Evolutionary conservation across 2,888 invertebrate genomes (phyloP).

Genomic region (Xestia xanthographa): DNA sequence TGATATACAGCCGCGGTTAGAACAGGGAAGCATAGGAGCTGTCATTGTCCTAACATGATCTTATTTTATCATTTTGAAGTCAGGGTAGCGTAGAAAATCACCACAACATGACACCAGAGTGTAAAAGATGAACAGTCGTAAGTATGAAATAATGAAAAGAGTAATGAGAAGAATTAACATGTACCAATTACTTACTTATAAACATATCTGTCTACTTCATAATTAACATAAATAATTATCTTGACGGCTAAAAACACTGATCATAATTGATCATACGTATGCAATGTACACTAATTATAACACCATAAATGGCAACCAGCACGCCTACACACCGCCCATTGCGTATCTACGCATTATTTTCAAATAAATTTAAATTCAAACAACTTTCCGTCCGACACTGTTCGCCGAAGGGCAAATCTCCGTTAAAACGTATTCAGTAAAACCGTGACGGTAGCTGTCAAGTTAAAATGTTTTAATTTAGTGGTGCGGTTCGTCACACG

Average conservation of each 20-base stretch:
- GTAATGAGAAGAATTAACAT: neutral
- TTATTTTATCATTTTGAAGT: neutral
- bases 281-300: conserved; percentile 54
- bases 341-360: conserved; percentile 60
- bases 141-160: neutral
- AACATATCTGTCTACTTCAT: neutral
- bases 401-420: conserved; percentile 76
- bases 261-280: conserved; percentile 45
- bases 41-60: neutral
- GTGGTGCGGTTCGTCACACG: conserved; percentile 82
- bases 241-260: conserved; percentile 28
- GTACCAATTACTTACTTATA: too few species aligned
- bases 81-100: neutral
- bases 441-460: conserved; percentile 85
- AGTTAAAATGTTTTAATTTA: conserved; percentile 89
- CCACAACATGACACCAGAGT: neutral
- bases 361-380: conserved; percentile 58
- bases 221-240: conserved; percentile 34
- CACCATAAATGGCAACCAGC: conserved; percentile 48
- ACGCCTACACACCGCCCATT: conserved; percentile 60
- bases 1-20: conserved; percentile 73
- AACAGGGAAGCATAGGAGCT: conserved; percentile 66
- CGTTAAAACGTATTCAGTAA: conserved; percentile 78
- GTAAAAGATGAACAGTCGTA: neutral
- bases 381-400: conserved; percentile 65